Evolutionary conservation across 2,797 vertebrate genomes (phyloP), one percentile per base, ranked within the genome.

Genomic region (Pelochelys cantorii): DNA sequence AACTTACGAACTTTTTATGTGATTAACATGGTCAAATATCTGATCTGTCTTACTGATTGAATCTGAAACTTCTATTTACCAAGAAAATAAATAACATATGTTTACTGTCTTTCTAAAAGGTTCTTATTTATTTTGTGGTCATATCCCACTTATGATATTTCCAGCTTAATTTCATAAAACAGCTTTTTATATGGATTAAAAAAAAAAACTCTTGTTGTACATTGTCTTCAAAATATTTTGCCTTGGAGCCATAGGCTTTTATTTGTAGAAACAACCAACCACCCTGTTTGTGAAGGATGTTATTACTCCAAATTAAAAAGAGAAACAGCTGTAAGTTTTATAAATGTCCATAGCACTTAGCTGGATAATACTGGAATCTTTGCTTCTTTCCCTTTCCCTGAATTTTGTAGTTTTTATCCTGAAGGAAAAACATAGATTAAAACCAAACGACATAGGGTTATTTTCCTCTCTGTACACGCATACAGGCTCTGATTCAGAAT

Each of bases 71-170:
- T 98, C 97, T 99, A 99, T 99, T 99, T 99, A 99, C 98, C 98
- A 94, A 97, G 97, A 98, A 99, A 99, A 99, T 99, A 99, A 99
- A 99, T 99, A 99, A 99, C 99, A 99, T 97, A 99, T 99, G 98
- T 98, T 98, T 98, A 97, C 98, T 98, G 92, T 97, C 87, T 96
- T 98, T 98, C 96, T 98, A 97, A 98, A 98, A 98, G 96, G 95
- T 97, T 98, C 96, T 96, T 98, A 98, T 98, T 98, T 98, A 98
- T 97, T 98, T 97, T 98, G 97, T 98, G 98, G 97, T 97, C 97
- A 98, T 98, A 98, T 98, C 96, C 97, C 97, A 98, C 98, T 98
- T 98, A 98, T 57, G 97, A 97, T 97, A 98, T 98, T 98, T 98
- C 98, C 97, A 98, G 97, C 95, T 97, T 98, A 98, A 98, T 98